A percentile compares a stretch with the other conserved stretches of the same genome.
Evolutionary conservation across 2,888 invertebrate genomes (phyloP).

Genomic region (Craniophora ligustri): DNA sequence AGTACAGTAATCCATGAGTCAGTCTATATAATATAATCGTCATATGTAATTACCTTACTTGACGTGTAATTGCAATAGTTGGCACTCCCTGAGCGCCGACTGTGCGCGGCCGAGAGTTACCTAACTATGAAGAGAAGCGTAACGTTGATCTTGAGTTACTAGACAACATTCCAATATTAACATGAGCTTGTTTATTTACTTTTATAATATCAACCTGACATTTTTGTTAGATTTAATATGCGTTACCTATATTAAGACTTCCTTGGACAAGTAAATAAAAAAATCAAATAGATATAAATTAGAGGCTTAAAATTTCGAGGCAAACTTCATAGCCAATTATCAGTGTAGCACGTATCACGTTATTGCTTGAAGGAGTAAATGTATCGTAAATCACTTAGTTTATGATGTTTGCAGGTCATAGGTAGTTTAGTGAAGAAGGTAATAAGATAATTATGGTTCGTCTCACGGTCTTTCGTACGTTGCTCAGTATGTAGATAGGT

Average conservation of each 20-base stretch:
- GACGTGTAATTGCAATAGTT: slow-evolving; percentile 19
- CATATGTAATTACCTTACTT: slow-evolving; percentile 12
- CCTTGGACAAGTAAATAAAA: slow-evolving; percentile 9
- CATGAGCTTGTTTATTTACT: slow-evolving; percentile 7
- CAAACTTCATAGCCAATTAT: background rate
- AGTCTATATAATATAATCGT: slow-evolving; percentile 3
- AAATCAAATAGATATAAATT: background rate
- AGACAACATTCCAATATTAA: slow-evolving; percentile 28
- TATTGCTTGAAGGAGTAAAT: background rate
- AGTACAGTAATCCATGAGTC: background rate
- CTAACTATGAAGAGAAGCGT: background rate
- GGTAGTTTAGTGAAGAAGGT: background rate
- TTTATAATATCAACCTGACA: slow-evolving; percentile 1
- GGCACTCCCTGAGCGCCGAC: too few relatives aligned
- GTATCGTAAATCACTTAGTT: background rate
- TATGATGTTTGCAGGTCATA: background rate
- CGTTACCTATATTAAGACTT: background rate
- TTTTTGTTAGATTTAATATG: slow-evolving; percentile 3
- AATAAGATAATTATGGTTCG: background rate
- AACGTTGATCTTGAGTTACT: slow-evolving; percentile 12
- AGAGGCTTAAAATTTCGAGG: background rate
- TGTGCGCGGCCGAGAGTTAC: too few relatives aligned
- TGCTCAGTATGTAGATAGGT: too few relatives aligned
- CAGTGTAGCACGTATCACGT: background rate
- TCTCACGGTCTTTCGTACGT: background rate